These are phyloP conservation scores for Megaceryle maxima DNA, from an alignment of 2,113 vertebrate genomes.

Conservation along the genomic window DNA sequence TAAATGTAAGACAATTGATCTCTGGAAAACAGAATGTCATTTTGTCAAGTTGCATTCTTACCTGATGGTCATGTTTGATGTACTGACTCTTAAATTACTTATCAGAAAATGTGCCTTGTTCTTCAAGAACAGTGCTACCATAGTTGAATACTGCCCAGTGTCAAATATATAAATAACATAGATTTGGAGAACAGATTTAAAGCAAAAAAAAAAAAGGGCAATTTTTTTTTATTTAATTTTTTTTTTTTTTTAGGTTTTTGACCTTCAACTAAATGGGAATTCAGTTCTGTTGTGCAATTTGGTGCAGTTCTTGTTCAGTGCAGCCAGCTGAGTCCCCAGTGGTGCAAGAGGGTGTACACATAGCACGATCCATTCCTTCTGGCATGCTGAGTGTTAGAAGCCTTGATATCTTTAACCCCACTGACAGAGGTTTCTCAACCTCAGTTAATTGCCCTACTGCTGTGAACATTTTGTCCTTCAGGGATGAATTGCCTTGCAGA, in stretches of 20 bases:
- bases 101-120: background rate
- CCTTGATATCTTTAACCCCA: background rate
- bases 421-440: background rate
- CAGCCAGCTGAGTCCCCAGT: background rate
- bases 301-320: background rate
- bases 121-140: background rate
- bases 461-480: background rate
- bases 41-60: background rate
- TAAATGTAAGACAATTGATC: slow-evolving; percentile 14
- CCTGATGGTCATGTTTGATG: background rate
- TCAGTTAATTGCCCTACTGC: background rate
- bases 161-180: background rate
- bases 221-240: background rate
- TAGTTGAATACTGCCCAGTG: background rate
- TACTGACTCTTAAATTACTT: background rate
- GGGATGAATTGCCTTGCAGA: background rate
- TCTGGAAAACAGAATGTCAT: background rate
- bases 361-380: background rate
- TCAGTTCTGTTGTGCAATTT: background rate
- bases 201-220: background rate
- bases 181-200: background rate
- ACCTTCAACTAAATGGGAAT: background rate
- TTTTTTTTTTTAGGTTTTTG: background rate
- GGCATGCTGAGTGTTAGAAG: background rate
- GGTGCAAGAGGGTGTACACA: fast-evolving